Evolutionary conservation across 2,113 vertebrate species (phyloP).

Genomic region (Tachysurus vachellii): DNA sequence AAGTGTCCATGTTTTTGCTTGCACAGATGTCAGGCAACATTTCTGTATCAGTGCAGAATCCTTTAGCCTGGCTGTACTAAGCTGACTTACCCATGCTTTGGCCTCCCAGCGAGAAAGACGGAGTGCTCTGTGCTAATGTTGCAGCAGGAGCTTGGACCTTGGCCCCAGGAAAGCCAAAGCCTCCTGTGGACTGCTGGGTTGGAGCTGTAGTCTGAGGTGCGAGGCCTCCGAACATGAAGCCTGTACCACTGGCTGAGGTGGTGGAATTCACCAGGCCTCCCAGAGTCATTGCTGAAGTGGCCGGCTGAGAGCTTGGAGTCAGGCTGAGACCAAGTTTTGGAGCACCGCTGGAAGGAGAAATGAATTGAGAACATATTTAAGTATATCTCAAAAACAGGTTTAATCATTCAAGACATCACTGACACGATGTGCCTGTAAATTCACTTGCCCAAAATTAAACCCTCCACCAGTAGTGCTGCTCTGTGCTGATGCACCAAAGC

Average conservation of each 20-base stretch:
- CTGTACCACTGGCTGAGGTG: slow-evolving; percentile 60
- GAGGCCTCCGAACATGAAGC: slow-evolving; percentile 65
- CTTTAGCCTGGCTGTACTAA: neutral
- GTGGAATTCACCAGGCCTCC: slow-evolving; percentile 63
- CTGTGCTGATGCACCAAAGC: slow-evolving; percentile 76
- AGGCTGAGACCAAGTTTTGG: slow-evolving; percentile 70
- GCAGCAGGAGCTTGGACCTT: slow-evolving; percentile 69
- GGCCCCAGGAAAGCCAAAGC: slow-evolving; percentile 70
- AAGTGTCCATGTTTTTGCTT: neutral
- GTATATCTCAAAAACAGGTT: neutral
- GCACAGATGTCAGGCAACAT: neutral
- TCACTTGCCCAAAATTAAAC: slow-evolving; percentile 75
- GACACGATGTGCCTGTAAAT: neutral
- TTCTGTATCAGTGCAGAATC: neutral
- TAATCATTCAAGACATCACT: neutral
- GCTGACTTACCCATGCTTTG: slow-evolving; percentile 56
- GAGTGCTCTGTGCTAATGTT: slow-evolving; percentile 53
- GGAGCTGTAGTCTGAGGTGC: slow-evolving; percentile 52
- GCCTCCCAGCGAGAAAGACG: slow-evolving; percentile 63
- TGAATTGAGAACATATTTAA: neutral
- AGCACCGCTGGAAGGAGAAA: slow-evolving; percentile 48
- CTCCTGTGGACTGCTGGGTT: slow-evolving; percentile 39
- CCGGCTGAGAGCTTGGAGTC: slow-evolving; percentile 65
- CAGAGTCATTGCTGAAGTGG: slow-evolving; percentile 69
- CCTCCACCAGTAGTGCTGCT: slow-evolving; percentile 59